phyloP scores from a whole-genome alignment of 2,113 vertebrate genomes.

The Jacana jacana region DNA sequence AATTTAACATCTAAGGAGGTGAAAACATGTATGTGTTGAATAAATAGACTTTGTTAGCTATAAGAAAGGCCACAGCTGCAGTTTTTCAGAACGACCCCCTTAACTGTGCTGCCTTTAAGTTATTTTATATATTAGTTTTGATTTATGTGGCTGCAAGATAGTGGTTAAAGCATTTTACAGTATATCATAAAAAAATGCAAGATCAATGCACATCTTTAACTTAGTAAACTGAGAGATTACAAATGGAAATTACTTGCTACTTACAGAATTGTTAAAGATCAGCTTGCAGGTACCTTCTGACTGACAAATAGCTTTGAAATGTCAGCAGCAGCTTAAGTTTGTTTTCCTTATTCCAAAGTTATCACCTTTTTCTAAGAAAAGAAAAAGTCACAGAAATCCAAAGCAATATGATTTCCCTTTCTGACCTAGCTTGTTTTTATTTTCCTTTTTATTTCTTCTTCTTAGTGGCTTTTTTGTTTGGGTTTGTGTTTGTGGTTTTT shows the following conservation, averaged over 20 bases:
- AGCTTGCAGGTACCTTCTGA: slow-evolving; percentile 47
- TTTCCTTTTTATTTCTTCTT: background rate
- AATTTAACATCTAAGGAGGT: background rate
- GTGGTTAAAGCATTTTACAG: slow-evolving; percentile 48
- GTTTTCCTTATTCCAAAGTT: slow-evolving; percentile 33
- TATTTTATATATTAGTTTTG: slow-evolving; percentile 32
- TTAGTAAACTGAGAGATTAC: slow-evolving; percentile 62
- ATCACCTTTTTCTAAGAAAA: background rate
- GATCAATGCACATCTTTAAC: slow-evolving; percentile 60
- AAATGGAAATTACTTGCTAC: slow-evolving; percentile 69
- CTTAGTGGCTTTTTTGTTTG: too few species aligned
- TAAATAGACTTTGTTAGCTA: background rate
- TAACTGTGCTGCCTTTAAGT: background rate
- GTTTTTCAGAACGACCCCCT: background rate
- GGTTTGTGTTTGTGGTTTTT: too few species aligned
- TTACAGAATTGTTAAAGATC: slow-evolving; percentile 68
- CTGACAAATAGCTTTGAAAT: slow-evolving; percentile 67
- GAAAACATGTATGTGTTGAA: background rate
- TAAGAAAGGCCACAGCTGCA: background rate
- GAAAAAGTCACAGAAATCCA: background rate
- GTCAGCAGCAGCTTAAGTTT: slow-evolving; percentile 55
- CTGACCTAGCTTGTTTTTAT: background rate
- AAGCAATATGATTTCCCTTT: background rate
- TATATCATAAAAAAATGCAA: slow-evolving; percentile 29
- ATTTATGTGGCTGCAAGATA: slow-evolving; percentile 29